phyloP scores from a whole-genome alignment of 1,140 invertebrate species.

The Saxidomus purpurata region DNA sequence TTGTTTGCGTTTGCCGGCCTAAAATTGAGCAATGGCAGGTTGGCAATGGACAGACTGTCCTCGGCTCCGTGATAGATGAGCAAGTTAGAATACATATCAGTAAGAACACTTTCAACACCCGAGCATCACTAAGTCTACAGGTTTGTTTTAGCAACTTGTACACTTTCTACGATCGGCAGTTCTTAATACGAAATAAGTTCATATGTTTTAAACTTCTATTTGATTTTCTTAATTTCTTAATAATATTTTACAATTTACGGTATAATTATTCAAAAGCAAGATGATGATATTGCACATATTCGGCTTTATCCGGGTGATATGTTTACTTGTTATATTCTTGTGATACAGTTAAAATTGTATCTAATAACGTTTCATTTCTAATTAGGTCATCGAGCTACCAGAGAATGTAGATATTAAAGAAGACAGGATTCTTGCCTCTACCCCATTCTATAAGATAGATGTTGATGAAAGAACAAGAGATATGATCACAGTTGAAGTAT shows the following conservation, averaged over 20 bases:
- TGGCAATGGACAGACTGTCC: not conserved
- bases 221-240: no score
- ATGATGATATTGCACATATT: no score
- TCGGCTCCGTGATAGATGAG: not conserved
- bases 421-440: slow-evolving; percentile 37
- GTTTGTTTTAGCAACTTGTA: not conserved
- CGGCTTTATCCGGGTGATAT: no score
- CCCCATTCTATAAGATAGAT: slow-evolving; percentile 36
- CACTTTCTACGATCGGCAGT: no score
- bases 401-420: slow-evolving; percentile 42
- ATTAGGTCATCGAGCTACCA: slow-evolving; percentile 38
- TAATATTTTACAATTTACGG: no score
- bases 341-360: no score
- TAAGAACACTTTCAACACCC: slow-evolving; percentile 8
- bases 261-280: no score
- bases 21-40: slow-evolving; percentile 12
- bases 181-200: no score
- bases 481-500: slow-evolving; percentile 25
- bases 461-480: not conserved
- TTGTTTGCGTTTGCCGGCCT: slow-evolving; percentile 10
- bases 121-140: not conserved
- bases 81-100: slow-evolving; percentile 26
- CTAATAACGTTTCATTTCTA: no score
- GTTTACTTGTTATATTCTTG: no score
- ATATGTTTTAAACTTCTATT: no score